Evolutionary conservation across 2,113 vertebrate genomes (phyloP), one percentile per base, ranked within the genome.

Genomic region (Rhinogobius similis): DNA sequence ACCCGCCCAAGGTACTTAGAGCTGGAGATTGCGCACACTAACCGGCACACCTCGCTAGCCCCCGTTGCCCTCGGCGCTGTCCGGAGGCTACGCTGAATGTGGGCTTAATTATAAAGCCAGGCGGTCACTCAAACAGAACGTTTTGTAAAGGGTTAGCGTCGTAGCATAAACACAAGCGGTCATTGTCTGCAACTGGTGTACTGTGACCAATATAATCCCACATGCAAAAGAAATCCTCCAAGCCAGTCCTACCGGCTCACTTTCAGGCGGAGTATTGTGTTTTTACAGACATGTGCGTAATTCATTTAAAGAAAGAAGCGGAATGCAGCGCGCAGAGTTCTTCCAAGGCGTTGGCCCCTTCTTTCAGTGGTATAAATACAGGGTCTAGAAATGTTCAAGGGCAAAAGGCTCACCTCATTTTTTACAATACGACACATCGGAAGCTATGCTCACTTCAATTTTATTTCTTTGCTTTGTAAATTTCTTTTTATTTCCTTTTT

Each of bases 21-120:
- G 86, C 81, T 90, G 11, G 82, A 90, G 86, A 89, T 87, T 86
- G 87, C 88, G 85, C 84, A 82, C 84, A 73, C 65, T 20, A 66
- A 73, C 65, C 68, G 67, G 38, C 50, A 41, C 62, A 53, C 72
- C 67, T 77, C 69, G 62, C 39, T 59, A 20, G 43, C 23, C 27
- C 77, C 62, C 67, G 68, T 71, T 72, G 79, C 77, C 70, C 74
- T 36, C 29, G 41, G 16, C 63, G 50, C 24, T 21, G 26, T 71
- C 73, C 68, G 38, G 58, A 69, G 67, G 77, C 65, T 62, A 26
- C n/a, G 13, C 46, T 50, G 68, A 73, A 82, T 48, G 72, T 72
- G 43, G 82, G 50, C 46, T 72, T 82, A 66, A 89, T 85, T 86
- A 79, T 67, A 62, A 85, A 81, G 23, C 63, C 80, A 83, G 75